Evolutionary conservation across 1,140 invertebrate genomes (phyloP).

Genomic region (Drosophila setifemur): DNA sequence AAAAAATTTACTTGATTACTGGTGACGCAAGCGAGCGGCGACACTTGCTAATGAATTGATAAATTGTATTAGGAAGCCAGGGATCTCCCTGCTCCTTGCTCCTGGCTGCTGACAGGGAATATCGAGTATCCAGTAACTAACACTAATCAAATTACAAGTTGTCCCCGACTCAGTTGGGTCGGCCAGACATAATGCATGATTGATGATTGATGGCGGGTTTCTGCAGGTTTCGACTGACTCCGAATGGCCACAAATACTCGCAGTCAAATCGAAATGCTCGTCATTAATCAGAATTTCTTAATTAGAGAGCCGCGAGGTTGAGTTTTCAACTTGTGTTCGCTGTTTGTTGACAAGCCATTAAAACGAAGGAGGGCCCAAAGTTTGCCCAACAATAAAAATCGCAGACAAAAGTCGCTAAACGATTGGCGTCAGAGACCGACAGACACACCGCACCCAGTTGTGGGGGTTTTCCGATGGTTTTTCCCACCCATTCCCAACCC

Average conservation of each 20-base stretch:
- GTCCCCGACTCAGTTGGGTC: slow-evolving; percentile 24
- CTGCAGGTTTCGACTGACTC: neutral
- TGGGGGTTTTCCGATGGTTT: neutral
- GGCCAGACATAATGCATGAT: slow-evolving; percentile 65
- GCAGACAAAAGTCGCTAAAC: slow-evolving; percentile 58
- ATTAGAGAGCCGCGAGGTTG: slow-evolving; percentile 35
- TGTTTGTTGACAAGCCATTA: slow-evolving; percentile 58
- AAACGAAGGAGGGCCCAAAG: slow-evolving; percentile 34
- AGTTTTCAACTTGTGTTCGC: slow-evolving; percentile 1
- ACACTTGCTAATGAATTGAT: slow-evolving; percentile 73
- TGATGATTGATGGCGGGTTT: slow-evolving; percentile 49
- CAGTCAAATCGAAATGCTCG: slow-evolving; percentile 10
- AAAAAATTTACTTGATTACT: slow-evolving; percentile 74
- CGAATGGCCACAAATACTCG: slow-evolving; percentile 7
- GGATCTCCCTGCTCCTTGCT: no score
- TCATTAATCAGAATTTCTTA: slow-evolving; percentile 67
- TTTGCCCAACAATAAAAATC: slow-evolving; percentile 46
- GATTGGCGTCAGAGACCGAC: slow-evolving; percentile 54
- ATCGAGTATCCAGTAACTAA: slow-evolving; percentile 25
- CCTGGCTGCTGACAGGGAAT: slow-evolving; percentile 5
- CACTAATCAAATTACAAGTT: slow-evolving; percentile 73
- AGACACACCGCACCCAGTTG: no score
- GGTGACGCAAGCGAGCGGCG: slow-evolving; percentile 45
- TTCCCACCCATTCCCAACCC: neutral
- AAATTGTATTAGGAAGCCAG: slow-evolving; percentile 61